phyloP scores from a whole-genome alignment of 2,797 vertebrate species.

The Enteromius paludinosus region DNA sequence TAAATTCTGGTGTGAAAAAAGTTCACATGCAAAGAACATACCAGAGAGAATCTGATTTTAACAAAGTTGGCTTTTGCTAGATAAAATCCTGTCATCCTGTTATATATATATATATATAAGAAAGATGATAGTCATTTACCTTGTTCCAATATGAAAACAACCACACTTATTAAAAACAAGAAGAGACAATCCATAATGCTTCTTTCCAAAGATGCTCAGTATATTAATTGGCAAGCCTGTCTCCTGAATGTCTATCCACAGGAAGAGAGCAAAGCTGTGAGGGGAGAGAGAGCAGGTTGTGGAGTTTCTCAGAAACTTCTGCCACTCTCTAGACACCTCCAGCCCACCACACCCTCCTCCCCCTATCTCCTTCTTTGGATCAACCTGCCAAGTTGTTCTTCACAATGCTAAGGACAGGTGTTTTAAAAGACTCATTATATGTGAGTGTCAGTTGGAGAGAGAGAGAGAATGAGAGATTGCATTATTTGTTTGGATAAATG shows the following conservation, averaged over 20 bases:
- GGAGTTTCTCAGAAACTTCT: constrained; percentile 30
- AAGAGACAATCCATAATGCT: constrained; percentile 59
- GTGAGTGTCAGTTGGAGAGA: neutral
- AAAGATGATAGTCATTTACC: constrained; percentile 55
- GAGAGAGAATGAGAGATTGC: neutral
- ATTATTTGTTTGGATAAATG: constrained; percentile 5
- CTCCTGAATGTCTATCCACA: constrained; percentile 37
- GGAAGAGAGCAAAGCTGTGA: constrained; percentile 23
- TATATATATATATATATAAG: constrained; percentile 2
- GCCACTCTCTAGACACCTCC: constrained; percentile 51
- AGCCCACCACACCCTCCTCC: constrained; percentile 57
- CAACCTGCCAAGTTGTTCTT: constrained; percentile 23
- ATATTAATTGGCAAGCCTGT: constrained; percentile 21
- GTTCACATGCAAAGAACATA: neutral
- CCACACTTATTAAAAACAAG: constrained; percentile 54
- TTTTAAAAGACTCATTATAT: constrained; percentile 7
- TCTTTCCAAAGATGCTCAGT: neutral
- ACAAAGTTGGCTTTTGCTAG: neutral
- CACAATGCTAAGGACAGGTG: constrained; percentile 19
- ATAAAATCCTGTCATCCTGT: too few relatives aligned
- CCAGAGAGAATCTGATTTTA: neutral
- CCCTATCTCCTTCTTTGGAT: constrained; percentile 25
- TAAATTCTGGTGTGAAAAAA: constrained; percentile 8
- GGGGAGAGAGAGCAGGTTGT: constrained; percentile 27
- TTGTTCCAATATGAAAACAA: constrained; percentile 61